Percentiles rank a stretch among this genome's conserved stretches.
phyloP scores from a whole-genome alignment of 2,888 invertebrate species.

The Synanthedon vespiformis region DNA sequence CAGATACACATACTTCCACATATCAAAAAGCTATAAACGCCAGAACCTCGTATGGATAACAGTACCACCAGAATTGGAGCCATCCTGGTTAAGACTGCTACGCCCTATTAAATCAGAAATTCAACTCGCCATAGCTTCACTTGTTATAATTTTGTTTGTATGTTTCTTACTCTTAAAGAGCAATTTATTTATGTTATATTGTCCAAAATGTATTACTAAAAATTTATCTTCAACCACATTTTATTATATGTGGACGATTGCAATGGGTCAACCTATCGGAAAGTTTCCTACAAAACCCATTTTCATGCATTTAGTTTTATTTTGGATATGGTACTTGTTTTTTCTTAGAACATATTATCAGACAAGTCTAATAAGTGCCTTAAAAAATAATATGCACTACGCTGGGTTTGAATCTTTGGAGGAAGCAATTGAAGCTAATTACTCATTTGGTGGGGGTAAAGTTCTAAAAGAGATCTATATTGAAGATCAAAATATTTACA shows the following conservation, averaged over 20 bases:
- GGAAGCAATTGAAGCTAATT: conserved; percentile 31
- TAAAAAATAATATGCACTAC: conserved; percentile 37
- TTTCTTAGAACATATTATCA: conserved; percentile 50
- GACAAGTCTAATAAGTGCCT: conserved; percentile 38
- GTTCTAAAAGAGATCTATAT: conserved; percentile 42
- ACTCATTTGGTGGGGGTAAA: conserved; percentile 38
- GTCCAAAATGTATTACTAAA: not conserved
- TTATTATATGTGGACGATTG: conserved; percentile 41
- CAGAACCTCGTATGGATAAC: conserved; percentile 37
- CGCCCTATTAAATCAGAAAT: conserved; percentile 31
- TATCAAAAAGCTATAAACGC: conserved; percentile 31
- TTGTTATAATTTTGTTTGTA: conserved; percentile 28
- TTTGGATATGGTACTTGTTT: conserved; percentile 50
- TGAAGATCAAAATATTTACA: conserved; percentile 29
- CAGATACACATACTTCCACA: conserved; percentile 35
- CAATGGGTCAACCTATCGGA: conserved; percentile 37
- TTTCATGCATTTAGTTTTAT: conserved; percentile 24
- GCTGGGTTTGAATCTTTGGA: conserved; percentile 31
- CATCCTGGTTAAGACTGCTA: conserved; percentile 39
- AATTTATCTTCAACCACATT: conserved; percentile 7
- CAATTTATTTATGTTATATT: conserved; percentile 8
- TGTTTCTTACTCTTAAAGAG: conserved; percentile 25
- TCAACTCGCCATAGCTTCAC: conserved; percentile 25
- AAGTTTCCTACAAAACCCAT: conserved; percentile 30
- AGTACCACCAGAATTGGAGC: conserved; percentile 27